phyloP scores from a whole-genome alignment of 2,888 invertebrate species.

The Melinaea menophilus region DNA sequence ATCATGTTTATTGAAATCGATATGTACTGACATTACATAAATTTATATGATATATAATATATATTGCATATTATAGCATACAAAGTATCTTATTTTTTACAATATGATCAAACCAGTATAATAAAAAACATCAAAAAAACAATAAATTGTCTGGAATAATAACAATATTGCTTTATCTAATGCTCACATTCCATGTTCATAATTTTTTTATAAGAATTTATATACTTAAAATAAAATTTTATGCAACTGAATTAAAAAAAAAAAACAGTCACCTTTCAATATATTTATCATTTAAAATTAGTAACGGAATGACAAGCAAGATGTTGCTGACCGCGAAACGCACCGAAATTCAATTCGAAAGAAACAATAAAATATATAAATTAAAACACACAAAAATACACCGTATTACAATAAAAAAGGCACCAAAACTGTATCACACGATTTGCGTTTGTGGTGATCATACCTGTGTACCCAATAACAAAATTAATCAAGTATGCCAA shows the following conservation, averaged over 20 bases:
- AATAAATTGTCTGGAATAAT: no score
- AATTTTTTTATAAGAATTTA: neutral
- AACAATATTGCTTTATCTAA: no score
- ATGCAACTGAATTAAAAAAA: neutral
- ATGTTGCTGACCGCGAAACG: slow-evolving; percentile 29
- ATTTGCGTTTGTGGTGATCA: slow-evolving; percentile 9
- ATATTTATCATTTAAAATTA: slow-evolving; percentile 13
- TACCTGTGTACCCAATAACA: neutral
- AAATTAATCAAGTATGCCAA: neutral
- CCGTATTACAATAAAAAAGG: slow-evolving; percentile 21
- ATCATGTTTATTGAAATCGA: no score
- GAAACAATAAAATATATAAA: slow-evolving; percentile 15
- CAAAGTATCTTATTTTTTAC: no score
- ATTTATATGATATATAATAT: no score
- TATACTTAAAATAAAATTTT: neutral
- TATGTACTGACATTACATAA: no score
- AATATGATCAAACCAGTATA: no score
- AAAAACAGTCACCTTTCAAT: neutral
- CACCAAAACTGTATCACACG: slow-evolving; percentile 24
- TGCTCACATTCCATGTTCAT: neutral
- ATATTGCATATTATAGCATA: no score
- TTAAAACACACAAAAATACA: slow-evolving; percentile 17
- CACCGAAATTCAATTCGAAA: slow-evolving; percentile 31
- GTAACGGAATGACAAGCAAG: slow-evolving; percentile 17
- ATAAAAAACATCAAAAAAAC: no score